Base-by-base conservation (phyloP, 1,140 invertebrate genomes). In the Drosophila teissieri region DNA sequence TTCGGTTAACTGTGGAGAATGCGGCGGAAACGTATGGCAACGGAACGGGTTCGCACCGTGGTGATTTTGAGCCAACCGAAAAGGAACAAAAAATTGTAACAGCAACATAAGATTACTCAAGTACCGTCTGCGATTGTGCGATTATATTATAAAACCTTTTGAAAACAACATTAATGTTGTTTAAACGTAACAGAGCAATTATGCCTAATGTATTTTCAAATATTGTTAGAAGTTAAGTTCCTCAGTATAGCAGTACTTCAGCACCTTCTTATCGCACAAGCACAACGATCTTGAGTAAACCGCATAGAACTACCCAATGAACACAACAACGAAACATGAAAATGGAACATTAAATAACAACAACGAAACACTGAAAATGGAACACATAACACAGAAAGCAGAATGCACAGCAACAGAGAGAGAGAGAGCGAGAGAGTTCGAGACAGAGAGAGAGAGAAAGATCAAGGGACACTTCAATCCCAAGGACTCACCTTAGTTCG, bases 401-500 rank as follows among this genome's bases (percentile, higher is more conserved):
- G 51, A 74, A 69, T 53, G 55, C 56, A 44, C 19, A 54, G 40
- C 45, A 63, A 68, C 64, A 64, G 10, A 65, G 39, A 37, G 4
- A 57, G n/a, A 64, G n/a, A 58, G n/a, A 68, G 6, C 44, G 7
- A 51, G 10, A 68, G 4, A 58, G 7, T 45, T 1, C 42, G 15
- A 57, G n/a, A 60, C 17, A 49, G 17, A 56, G 17, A 37, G 36
- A 56, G 22, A 64, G 19, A 19, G 19, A 19, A 24, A 68, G 11
- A 69, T 34, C 34, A 42, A 46, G 44, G 49, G 24, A 10, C 5
- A 39, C 10, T 22, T 19, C 7, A 12, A 17, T 17, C 3, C n/a
- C 7, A 17, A 4, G 24, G 2, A 91, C 91, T 80, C 62, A 92
- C 92, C 92, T 92, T 92, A 53, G 84, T 91, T 27, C 91, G 86